Evolutionary conservation across 2,797 vertebrate genomes (phyloP), one percentile per base, ranked within the genome.

Genomic region (Rhinoraja longicauda): DNA sequence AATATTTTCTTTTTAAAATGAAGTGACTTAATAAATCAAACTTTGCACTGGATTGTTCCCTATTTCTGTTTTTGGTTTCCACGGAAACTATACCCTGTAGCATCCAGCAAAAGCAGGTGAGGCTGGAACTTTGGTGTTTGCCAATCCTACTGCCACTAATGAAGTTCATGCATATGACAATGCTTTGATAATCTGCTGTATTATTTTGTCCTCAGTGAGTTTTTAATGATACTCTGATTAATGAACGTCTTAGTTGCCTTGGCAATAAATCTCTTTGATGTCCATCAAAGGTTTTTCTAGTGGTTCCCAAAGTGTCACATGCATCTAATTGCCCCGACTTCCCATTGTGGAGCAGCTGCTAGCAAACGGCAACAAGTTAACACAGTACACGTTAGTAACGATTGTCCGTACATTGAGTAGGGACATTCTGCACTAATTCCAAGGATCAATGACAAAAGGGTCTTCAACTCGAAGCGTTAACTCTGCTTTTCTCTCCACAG

Each of bases 241-340:
- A 64, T 67, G 17, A 67, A 64, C 26, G 13, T 62, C 64, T 32
- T 36, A 26, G 84, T 88, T 88, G 17, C 84, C 62, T 88, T 67
- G 84, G 62, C 39, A 19, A 88, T 62, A 67, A 67, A 88, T 67
- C 59, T 88, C 84, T 88, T 88, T 88, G 84, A 88, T 88, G n/a
- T 88, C 21, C 84, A 59, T 67, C 84, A 67, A 67, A 84, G 32
- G 67, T 32, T 17, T 91, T 73, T 91, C 36, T 15, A 91, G 70
- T 53, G 19, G 36, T 73, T 53, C 64, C 39, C 32, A 90, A 36
- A 8, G 12, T 32, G 64, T 90, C 88, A 67, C 17, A 70, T 72
- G 17, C n/a, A 6, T 70, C 70, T 45, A 24, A 72, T 73, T 26
- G 53, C n/a, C 39, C 36, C 45, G n/a, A 21, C 36, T 91, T 70